Conservation (phyloP, 2,113 vertebrate species). For the Hydropotes inermis region DNA sequence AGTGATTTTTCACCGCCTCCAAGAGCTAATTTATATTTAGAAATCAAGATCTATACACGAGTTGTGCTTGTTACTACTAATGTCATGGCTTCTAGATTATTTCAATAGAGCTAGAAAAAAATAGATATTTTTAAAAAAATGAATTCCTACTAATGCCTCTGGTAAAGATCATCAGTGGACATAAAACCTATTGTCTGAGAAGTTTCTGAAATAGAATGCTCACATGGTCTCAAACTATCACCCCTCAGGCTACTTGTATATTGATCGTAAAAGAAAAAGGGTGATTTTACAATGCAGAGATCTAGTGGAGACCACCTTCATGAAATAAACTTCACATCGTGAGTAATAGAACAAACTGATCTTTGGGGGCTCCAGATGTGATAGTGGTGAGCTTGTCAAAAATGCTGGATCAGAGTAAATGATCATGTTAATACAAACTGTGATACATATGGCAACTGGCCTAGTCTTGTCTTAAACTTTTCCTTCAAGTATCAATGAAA, state of each 20-base stretch:
- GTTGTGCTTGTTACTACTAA: not conserved
- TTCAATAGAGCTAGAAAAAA: not conserved
- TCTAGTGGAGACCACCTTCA: not conserved
- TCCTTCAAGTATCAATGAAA: not conserved
- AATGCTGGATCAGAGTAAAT: not conserved
- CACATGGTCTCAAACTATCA: not conserved
- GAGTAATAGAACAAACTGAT: not conserved
- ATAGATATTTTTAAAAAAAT: not conserved
- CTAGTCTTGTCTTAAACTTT: not conserved
- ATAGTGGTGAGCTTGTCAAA: not conserved
- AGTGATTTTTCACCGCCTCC: not conserved
- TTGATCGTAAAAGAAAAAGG: not conserved
- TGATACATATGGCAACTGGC: not conserved
- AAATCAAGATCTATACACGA: not conserved
- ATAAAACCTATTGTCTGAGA: not conserved
- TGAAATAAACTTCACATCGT: not conserved
- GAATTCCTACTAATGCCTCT: not conserved
- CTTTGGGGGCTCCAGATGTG: not conserved
- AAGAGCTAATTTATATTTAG: not conserved
- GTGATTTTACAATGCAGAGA: not conserved
- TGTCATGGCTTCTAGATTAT: not conserved
- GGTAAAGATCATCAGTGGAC: not conserved
- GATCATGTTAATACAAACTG: not conserved
- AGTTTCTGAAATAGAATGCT: not conserved
- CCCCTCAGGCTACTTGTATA: not conserved